A percentile compares a stretch with the other conserved stretches of the same genome.
These are phyloP conservation scores for Nebria ingens DNA, from an alignment of 1,140 invertebrate genomes.

Conservation along the genomic window DNA sequence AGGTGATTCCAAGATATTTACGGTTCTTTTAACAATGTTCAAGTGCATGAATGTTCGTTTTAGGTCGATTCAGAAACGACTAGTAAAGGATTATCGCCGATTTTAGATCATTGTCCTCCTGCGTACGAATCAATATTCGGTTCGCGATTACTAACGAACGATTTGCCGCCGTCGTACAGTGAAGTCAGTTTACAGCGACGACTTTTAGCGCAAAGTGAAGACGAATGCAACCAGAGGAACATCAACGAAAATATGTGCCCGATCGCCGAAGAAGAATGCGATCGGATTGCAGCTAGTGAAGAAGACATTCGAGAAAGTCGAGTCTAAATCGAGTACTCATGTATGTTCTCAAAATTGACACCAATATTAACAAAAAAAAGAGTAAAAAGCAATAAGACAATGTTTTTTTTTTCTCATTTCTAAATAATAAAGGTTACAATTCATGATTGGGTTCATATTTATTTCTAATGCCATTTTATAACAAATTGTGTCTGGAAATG, in stretches of 20 bases:
- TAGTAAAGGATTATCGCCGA: conserved; percentile 29
- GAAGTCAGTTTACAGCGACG: conserved; percentile 27
- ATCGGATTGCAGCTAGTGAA: conserved; percentile 33
- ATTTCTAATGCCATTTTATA: no score
- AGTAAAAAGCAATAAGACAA: no score
- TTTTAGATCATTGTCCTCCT: conserved; percentile 29
- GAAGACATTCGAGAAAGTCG: conserved; percentile 40
- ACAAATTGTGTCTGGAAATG: no score
- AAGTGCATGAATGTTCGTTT: neutral
- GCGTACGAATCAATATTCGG: conserved; percentile 33
- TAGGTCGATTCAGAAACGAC: conserved; percentile 28
- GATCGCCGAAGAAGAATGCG: conserved; percentile 3
- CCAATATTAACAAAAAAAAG: no score
- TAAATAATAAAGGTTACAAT: no score
- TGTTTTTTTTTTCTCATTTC: no score
- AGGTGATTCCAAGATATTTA: neutral
- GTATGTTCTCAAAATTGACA: no score
- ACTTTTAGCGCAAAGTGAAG: conserved; percentile 6
- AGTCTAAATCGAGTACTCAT: conserved; percentile 21
- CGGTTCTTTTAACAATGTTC: neutral
- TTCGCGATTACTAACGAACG: conserved; percentile 25
- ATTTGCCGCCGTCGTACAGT: conserved; percentile 34
- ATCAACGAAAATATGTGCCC: neutral
- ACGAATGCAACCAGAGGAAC: neutral
- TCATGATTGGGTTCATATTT: no score